Base-by-base conservation (phyloP, 2,797 vertebrate genomes). In the Scarus forsteni region DNA sequence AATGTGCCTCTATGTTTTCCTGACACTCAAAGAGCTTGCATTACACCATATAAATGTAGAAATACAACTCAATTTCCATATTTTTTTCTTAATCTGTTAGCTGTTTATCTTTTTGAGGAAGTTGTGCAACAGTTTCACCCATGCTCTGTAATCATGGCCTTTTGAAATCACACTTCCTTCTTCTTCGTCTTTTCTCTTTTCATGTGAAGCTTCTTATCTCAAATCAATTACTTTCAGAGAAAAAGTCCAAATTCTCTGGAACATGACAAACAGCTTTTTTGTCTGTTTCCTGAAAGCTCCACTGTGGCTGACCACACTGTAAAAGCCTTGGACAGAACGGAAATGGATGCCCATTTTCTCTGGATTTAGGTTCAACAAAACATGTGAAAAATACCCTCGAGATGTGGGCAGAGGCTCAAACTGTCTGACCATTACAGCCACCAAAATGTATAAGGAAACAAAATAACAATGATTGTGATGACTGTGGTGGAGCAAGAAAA, bases 401-500 rank as follows among this genome's bases (percentile, higher is more conserved):
- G 53, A 73, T 63, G 66, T 71, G 59, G 70, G 54, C 44, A 70
- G 50, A 61, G 44, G 42, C 49, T 72, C 7, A 27, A 74, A 39
- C 64, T 68, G 69, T 84, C 66, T 77, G 66, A 88, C 79, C 78
- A 62, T 63, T 43, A 54, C 50, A 70, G 63, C 71, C 75, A 60
- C 70, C 19, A 49, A 80, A 80, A 72, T 49, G 67, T 52, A 38
- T 76, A 72, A 83, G 66, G 18, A 65, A 39, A 79, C 58, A 74
- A 52, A 85, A 84, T 55, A 55, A 82, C 62, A 85, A 71, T 85
- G 34, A 85, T 73, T 83, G 59, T 72, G 46, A 86, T 74, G 51
- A 51, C n/a, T 85, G 83, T 61, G 73, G 85, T 59, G 3, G 6
- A 64, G 59, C 50, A n/a, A 61, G 18, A 70, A 73, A 79, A 53